Evolutionary conservation across 2,113 vertebrate species (phyloP).

Genomic region (Eupsittula cactorum): DNA sequence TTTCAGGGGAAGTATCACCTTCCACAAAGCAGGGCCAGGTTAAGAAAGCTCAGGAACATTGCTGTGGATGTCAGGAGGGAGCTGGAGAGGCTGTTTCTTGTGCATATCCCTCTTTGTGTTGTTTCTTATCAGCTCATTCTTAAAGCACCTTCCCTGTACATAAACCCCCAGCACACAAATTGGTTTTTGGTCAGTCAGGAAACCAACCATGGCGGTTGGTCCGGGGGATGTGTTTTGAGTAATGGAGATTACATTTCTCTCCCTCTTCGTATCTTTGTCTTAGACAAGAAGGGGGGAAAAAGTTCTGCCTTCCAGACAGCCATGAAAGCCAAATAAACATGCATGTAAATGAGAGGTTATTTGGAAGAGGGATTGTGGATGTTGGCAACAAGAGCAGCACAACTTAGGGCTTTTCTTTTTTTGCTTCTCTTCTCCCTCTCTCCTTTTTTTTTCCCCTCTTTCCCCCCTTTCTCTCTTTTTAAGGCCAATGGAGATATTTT

Average conservation of each 20-base stretch:
- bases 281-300: not conserved
- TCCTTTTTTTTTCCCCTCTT: not conserved
- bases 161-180: not conserved
- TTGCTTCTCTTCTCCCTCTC: not conserved
- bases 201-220: not conserved
- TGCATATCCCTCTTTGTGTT: not conserved
- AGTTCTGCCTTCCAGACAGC: constrained; percentile 70
- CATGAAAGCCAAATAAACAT: constrained; percentile 77
- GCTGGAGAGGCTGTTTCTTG: not conserved
- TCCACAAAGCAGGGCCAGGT: not conserved
- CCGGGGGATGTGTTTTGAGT: not conserved
- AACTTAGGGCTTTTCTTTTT: constrained; percentile 59
- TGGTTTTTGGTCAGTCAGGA: not conserved
- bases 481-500: constrained; percentile 55
- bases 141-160: not conserved
- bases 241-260: not conserved
- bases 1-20: not conserved
- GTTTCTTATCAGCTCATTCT: not conserved
- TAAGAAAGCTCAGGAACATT: not conserved
- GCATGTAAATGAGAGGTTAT: constrained; percentile 75
- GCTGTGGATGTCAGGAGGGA: not conserved
- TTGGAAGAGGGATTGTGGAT: constrained; percentile 72
- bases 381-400: constrained; percentile 69
- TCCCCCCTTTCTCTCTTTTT: not conserved
- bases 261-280: constrained; percentile 64